Evolutionary conservation across 2,888 invertebrate genomes (phyloP), one percentile per base, ranked within the genome.

Genomic region (Polydesmus complanatus): DNA sequence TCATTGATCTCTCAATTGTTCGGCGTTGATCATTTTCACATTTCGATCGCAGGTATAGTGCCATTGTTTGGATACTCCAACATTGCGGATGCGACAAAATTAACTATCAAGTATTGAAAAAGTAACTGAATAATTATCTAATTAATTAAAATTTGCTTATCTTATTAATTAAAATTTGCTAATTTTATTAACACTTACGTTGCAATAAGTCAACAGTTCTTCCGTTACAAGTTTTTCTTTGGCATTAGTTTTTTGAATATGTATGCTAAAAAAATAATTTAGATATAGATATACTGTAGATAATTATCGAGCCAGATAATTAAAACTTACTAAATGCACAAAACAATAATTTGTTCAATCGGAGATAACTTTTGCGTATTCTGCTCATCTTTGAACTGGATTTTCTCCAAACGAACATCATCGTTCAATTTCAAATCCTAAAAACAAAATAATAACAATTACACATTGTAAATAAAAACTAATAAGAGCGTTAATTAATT

Each of bases 1-100:
- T 79, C 80, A 95, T 82, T 23, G 93, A 84, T 49, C 96, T 79
- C 71, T 95, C 94, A 18, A 94, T 83, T 0, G 89, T 86, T 60
- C 95, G 80, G 61, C 84, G 83, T 68, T 86, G 84, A 55, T 78
- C 79, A 0, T 83, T 80, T 73, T 97, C 94, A 58, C 90, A 73
- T 62, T 80, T 78, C 66, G 89, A 88, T 58, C 95, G 81, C 18
- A 84, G 75, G 1, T 87, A 75, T 22, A 97, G 74, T 0, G 89
- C 82, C 0, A 84, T 80, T 48, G 85, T 80, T 57, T 89, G 82
- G 1, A 92, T 79, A 50, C 84, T 75, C 85, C 95, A 90, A 47
- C 84, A 83, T 56, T 79, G 79, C 62, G 83, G 81, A 67, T 83
- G 83, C 3, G 81, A 74, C 1, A 85, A 74, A 11, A 85, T 65